These are phyloP conservation scores for Otocyon megalotis DNA, from an alignment of 2,113 vertebrate genomes.

Conservation along the genomic window DNA sequence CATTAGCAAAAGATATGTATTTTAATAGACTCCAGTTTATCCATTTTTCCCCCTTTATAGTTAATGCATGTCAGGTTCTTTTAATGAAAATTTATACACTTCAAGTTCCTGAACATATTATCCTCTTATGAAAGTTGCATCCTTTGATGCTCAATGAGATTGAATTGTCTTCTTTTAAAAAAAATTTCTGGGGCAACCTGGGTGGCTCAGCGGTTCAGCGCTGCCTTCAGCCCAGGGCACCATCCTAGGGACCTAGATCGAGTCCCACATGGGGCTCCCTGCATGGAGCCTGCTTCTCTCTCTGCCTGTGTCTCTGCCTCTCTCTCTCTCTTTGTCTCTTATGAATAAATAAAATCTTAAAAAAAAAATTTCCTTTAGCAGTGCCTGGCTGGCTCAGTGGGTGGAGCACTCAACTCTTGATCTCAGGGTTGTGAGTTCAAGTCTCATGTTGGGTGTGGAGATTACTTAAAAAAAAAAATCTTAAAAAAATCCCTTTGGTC, in stretches of 20 bases:
- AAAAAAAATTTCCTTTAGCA: neutral
- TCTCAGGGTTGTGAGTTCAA: neutral
- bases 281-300: too few species aligned
- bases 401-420: neutral
- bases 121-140: neutral
- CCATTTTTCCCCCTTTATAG: neutral
- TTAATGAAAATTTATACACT: neutral
- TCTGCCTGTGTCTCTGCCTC: too few species aligned
- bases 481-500: neutral
- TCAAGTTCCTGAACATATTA: neutral
- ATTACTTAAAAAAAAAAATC: neutral
- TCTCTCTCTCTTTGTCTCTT: too few species aligned
- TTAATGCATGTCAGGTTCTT: neutral
- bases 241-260: too few species aligned
- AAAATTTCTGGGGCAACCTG: neutral
- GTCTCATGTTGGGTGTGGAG: neutral
- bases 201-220: too few species aligned
- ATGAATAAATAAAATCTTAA: too few species aligned
- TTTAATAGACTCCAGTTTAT: neutral
- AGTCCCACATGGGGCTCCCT: too few species aligned
- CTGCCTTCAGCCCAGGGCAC: too few species aligned
- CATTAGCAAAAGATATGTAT: neutral
- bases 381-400: neutral
- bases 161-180: neutral
- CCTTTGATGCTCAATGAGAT: constrained; percentile 2